Evolutionary conservation across 2,888 invertebrate species (phyloP).

Genomic region (Hypomecis atomaria): DNA sequence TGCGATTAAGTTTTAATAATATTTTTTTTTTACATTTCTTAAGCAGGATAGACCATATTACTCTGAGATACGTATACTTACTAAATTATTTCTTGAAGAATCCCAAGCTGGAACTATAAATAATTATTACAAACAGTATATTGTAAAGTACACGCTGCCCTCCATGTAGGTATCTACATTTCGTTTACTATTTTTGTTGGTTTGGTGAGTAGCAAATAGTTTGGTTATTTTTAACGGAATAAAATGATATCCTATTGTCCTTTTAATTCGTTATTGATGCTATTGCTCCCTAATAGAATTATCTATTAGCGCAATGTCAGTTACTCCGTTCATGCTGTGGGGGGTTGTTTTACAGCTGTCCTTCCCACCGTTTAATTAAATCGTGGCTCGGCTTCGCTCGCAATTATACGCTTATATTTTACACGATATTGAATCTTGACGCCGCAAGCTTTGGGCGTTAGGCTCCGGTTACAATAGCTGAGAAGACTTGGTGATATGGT

Average conservation of each 20-base stretch:
- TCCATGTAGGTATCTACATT: background rate
- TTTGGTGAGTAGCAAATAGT: too few relatives aligned
- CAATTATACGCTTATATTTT: conserved; percentile 43
- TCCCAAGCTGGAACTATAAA: too few relatives aligned
- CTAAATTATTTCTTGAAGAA: too few relatives aligned
- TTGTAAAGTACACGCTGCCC: background rate
- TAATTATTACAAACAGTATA: too few relatives aligned
- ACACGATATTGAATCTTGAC: conserved; percentile 43
- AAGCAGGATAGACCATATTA: too few relatives aligned
- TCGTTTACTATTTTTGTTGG: background rate
- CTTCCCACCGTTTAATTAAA: conserved; percentile 43
- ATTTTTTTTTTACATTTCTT: too few relatives aligned
- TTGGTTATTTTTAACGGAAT: background rate
- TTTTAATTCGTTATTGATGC: background rate
- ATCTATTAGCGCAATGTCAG: conserved; percentile 17
- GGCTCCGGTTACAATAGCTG: background rate
- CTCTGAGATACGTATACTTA: too few relatives aligned
- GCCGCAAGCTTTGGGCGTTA: conserved; percentile 16
- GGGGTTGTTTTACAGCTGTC: conserved; percentile 44
- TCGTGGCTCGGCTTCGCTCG: conserved; percentile 36
- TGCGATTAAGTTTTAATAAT: too few relatives aligned
- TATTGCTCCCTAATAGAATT: conserved; percentile 2
- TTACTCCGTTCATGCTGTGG: conserved; percentile 20
- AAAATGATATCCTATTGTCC: background rate
- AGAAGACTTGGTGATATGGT: too few relatives aligned